Evolutionary conservation across 2,888 invertebrate genomes (phyloP), one percentile per base, ranked within the genome.

Genomic region (Glaucopsyche alexis): DNA sequence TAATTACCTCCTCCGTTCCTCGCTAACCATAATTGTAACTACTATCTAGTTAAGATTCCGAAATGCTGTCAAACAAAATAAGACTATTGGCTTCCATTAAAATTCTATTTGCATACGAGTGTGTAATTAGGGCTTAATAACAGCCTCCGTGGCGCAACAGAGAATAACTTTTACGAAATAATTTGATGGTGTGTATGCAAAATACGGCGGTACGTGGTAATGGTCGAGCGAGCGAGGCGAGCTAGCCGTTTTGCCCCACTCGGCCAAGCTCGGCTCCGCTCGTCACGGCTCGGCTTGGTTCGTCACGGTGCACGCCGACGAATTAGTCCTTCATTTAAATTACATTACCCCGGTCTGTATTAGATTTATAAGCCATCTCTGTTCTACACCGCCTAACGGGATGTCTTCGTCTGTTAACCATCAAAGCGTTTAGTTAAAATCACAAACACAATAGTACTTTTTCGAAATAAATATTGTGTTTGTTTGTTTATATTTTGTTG

Each of bases 101-200:
- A 85, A 89, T 87, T 87, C 87, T 89, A 92, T 92, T 92, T 90
- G 90, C 91, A 92, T 91, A 89, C 88, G 83, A 86, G 84, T 84
- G 85, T 91, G 85, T 88, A 91, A 93, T 92, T 93, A 93, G 89
- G 87, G 87, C 83, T 84, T 92, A 91, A 93, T 91, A 91, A 88
- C 89, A 88, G 88, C 86, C 87, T 89, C 87, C 85, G 89, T 91
- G 87, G 89, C 83, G 92, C 87, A 92, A 91, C 91, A 90, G 87
- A 90, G 92, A 92, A 91, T 93, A 89, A 91, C 88, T 92, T 92
- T 92, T 91, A 87, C 91, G 91, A 90, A 93, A 91, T 93, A 91
- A 93, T 91, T 90, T 91, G 91, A 93, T 92, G 91, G 91, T 88
- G 89, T 89, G 90, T 92, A 93, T 92, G 92, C 91, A 93, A 93